Evolutionary conservation across 2,113 vertebrate species (phyloP).

Genomic region (Tor tambroides): DNA sequence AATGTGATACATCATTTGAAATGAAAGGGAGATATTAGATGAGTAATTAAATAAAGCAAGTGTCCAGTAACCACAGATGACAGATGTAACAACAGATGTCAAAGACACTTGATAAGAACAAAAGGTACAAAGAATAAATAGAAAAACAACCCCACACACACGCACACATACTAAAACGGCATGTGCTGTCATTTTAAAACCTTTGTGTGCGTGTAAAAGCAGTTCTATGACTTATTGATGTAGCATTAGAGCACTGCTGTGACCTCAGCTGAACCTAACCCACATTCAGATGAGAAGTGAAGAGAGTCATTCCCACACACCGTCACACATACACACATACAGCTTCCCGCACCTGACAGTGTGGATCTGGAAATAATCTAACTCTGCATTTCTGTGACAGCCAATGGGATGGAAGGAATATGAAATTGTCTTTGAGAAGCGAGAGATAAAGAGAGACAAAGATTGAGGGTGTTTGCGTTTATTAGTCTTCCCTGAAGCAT

Average conservation of each 20-base stretch:
- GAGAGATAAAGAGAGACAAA: not conserved
- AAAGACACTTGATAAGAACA: not conserved
- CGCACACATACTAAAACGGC: not conserved
- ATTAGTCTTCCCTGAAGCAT: not conserved
- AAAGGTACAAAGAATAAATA: not conserved
- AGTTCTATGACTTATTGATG: conserved; percentile 39
- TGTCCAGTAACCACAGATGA: not conserved
- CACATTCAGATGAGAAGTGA: conserved; percentile 16
- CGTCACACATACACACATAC: not conserved
- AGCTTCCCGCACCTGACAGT: not conserved
- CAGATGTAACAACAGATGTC: not conserved
- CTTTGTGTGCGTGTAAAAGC: conserved; percentile 26
- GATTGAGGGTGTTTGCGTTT: not conserved
- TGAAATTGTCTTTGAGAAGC: conserved; percentile 53
- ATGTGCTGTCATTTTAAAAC: not conserved
- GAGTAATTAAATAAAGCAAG: not conserved
- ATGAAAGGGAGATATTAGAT: not conserved
- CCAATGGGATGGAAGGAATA: conserved; percentile 37
- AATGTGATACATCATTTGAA: not conserved
- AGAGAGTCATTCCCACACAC: conserved; percentile 10
- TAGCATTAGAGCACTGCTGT: not conserved
- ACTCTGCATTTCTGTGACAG: conserved; percentile 63
- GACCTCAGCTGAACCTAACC: conserved; percentile 29
- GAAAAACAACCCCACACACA: not conserved
- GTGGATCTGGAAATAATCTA: conserved; percentile 65